A percentile compares a stretch with the other conserved stretches of the same genome.
Evolutionary conservation across 1,140 invertebrate genomes (phyloP).

Genomic region (Ctenoplectra terminalis): DNA sequence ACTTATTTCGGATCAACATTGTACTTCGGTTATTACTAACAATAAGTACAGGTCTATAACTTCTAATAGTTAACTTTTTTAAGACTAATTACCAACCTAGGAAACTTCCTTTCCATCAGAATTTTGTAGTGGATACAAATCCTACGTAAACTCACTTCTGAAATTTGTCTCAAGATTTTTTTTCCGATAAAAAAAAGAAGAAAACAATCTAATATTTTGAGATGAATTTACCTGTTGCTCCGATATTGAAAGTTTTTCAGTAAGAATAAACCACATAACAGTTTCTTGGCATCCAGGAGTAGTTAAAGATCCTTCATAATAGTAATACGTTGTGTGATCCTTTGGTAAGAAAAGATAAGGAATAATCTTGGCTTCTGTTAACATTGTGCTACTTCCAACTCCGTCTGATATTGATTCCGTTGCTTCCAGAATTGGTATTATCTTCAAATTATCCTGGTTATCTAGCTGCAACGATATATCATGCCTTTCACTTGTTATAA

Average conservation of each 20-base stretch:
- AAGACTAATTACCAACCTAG: no score
- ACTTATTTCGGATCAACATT: no score
- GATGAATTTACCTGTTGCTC: conserved; percentile 84
- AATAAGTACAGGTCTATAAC: no score
- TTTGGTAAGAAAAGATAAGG: conserved; percentile 83
- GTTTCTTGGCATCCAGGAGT: conserved; percentile 89
- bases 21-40: no score
- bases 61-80: no score
- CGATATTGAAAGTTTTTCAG: conserved; percentile 85
- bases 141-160: no score
- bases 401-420: conserved; percentile 72
- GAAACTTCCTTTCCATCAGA: no score
- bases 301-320: conserved; percentile 89
- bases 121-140: no score
- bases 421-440: conserved; percentile 81
- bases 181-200: no score
- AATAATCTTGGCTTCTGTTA: conserved; percentile 72
- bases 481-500: no score
- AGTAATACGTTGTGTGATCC: conserved; percentile 84
- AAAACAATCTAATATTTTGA: no score
- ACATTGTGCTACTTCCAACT: conserved; percentile 53
- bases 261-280: conserved; percentile 89
- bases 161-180: no score
- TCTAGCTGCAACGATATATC: conserved; percentile 71
- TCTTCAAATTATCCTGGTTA: conserved; percentile 80